Evolutionary conservation across 2,113 vertebrate genomes (phyloP), one percentile per base, ranked within the genome.

Genomic region (Burhinus oedicnemus): DNA sequence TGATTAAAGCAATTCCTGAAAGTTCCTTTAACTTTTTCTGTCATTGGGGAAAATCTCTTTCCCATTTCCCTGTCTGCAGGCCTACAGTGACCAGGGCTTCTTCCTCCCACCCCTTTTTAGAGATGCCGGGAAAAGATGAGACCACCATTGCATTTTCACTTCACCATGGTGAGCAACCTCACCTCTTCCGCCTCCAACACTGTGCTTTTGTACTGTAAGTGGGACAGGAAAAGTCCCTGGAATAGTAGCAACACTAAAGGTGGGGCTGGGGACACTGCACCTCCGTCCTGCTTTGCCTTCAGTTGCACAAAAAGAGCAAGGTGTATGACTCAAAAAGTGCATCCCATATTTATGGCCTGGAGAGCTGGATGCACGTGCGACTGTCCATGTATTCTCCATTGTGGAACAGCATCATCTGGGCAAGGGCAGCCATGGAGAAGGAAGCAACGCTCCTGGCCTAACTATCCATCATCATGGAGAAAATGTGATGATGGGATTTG

Each of bases 331-430:
- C 47, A 93, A 52, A 38, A 68, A 30, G 14, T 0, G 2, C 40
- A 22, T 21, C 22, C n/a, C 11, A 1, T 19, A 36, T 27, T 82
- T 79, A 66, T 34, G 45, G n/a, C 64, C 27, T 36, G 51, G 44
- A 57, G 9, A 54, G 40, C 10, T 55, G 49, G 60, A 58, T 55
- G 20, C 27, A 45, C 0, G 0, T 45, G 71, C 6, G 1, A 30
- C 66, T 80, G 19, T 45, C 36, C 38, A 54, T 49, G 76, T 51
- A 2, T 23, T 47, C 27, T 69, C 22, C 8, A 1, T 27, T 57
- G 51, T 79, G 51, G 19, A 83, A 52, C 9, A 16, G n/a, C 65
- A 65, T 25, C 54, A 36, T 9, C 21, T 18, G 29, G 62, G 25
- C 32, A 69, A 26, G 26, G n/a, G 75, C 45, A 71, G 51, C 3